These are phyloP conservation scores for Mythimna loreyi DNA, from an alignment of 2,888 invertebrate genomes.

Conservation along the genomic window DNA sequence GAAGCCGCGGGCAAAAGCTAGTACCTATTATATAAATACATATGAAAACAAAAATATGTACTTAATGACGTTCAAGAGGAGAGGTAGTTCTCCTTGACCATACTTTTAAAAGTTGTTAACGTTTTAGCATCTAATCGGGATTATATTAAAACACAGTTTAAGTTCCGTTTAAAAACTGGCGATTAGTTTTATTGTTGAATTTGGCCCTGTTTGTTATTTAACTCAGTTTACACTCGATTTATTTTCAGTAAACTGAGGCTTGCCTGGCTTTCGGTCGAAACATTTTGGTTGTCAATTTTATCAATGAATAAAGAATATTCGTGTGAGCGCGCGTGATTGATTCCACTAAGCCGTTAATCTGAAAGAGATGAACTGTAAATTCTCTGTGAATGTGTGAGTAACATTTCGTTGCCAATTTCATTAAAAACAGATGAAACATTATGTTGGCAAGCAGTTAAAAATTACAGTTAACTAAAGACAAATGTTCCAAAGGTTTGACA, in stretches of 20 bases:
- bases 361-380: constrained; percentile 37
- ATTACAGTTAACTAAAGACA: not conserved
- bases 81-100: too few species aligned
- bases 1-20: too few species aligned
- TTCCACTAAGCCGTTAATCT: constrained; percentile 34
- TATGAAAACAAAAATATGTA: too few species aligned
- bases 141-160: too few species aligned
- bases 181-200: too few species aligned
- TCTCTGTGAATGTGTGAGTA: constrained; percentile 17
- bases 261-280: constrained; percentile 14
- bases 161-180: too few species aligned
- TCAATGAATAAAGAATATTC: constrained; percentile 39
- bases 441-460: not conserved
- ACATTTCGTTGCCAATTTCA: constrained; percentile 4
- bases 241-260: constrained; percentile 21
- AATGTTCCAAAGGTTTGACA: not conserved
- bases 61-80: too few species aligned
- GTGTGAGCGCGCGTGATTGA: constrained; percentile 38
- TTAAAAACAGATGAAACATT: not conserved
- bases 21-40: too few species aligned
- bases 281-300: constrained; percentile 42
- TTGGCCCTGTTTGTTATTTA: constrained; percentile 37
- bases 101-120: too few species aligned
- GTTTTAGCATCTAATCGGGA: too few species aligned
- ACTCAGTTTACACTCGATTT: constrained; percentile 21